Percentiles rank a stretch among this genome's conserved stretches.
phyloP scores from a whole-genome alignment of 2,113 vertebrate species.

The Acinonyx jubatus region DNA sequence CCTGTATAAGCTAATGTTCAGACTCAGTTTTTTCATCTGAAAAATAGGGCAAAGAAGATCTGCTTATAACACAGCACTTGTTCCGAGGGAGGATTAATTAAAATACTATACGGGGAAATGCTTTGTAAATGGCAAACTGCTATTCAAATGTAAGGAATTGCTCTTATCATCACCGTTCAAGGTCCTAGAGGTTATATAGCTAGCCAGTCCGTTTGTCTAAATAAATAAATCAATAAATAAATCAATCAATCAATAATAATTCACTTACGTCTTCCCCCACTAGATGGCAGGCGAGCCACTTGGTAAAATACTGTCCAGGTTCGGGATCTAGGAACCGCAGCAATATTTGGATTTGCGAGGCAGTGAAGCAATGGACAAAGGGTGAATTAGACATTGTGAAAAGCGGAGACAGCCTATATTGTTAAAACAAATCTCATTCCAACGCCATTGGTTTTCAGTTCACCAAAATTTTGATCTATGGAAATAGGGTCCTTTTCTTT shows the following conservation, averaged over 20 bases:
- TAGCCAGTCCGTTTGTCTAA: neutral
- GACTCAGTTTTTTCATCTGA: neutral
- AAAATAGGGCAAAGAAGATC: neutral
- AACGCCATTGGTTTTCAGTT: neutral
- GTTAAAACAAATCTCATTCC: neutral
- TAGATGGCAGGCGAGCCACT: constrained; percentile 64
- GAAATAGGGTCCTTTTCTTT: neutral
- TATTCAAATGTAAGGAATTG: neutral
- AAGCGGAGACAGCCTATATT: neutral
- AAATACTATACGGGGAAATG: neutral
- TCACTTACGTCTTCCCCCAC: neutral
- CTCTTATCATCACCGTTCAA: neutral
- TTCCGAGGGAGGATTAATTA: neutral
- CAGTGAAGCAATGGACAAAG: neutral
- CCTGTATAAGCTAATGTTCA: neutral
- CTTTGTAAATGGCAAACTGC: neutral
- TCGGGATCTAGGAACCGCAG: neutral
- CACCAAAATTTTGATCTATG: neutral
- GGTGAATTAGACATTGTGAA: neutral
- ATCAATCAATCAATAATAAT: neutral
- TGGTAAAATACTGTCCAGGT: neutral
- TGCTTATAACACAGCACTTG: neutral
- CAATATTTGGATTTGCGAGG: neutral
- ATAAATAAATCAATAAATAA: neutral
- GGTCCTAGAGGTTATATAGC: neutral